phyloP scores from a whole-genome alignment of 2,888 invertebrate genomes.

The Agrotis clavis region DNA sequence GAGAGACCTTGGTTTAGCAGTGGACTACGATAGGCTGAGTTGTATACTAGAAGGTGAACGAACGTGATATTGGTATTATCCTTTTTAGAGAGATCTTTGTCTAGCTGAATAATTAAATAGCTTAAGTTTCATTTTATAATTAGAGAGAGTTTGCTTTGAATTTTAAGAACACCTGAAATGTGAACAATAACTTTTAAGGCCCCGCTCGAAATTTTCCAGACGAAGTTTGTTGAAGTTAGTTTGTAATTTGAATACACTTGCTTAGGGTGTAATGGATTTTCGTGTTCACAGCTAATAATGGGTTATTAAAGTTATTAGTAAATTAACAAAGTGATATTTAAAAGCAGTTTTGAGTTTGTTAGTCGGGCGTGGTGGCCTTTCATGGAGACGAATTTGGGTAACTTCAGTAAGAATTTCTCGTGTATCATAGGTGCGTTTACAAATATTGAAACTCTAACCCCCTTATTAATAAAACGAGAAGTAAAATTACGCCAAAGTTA shows the following conservation, averaged over 20 bases:
- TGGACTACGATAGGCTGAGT: too few species aligned
- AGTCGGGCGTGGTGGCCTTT: neutral
- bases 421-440: too few species aligned
- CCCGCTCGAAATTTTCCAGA: constrained; percentile 2
- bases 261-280: constrained; percentile 14
- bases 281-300: constrained; percentile 17
- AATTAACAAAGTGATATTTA: constrained; percentile 4
- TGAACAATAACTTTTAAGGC: constrained; percentile 10
- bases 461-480: too few species aligned
- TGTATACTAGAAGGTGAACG: neutral
- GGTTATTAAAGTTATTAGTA: constrained; percentile 13
- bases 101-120: constrained; percentile 17
- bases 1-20: too few species aligned
- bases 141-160: constrained; percentile 11
- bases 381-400: neutral
- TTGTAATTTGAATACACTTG: constrained; percentile 24
- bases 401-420: too few species aligned
- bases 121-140: constrained; percentile 38
- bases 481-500: too few species aligned
- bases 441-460: too few species aligned
- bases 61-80: constrained; percentile 19
- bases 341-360: constrained; percentile 1
- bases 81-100: constrained; percentile 21
- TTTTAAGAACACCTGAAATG: constrained; percentile 8
- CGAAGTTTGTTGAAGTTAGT: constrained; percentile 25